Percentiles rank a stretch among this genome's conserved stretches.
Evolutionary conservation across 2,888 invertebrate genomes (phyloP).

Genomic region (Globia sparganii): DNA sequence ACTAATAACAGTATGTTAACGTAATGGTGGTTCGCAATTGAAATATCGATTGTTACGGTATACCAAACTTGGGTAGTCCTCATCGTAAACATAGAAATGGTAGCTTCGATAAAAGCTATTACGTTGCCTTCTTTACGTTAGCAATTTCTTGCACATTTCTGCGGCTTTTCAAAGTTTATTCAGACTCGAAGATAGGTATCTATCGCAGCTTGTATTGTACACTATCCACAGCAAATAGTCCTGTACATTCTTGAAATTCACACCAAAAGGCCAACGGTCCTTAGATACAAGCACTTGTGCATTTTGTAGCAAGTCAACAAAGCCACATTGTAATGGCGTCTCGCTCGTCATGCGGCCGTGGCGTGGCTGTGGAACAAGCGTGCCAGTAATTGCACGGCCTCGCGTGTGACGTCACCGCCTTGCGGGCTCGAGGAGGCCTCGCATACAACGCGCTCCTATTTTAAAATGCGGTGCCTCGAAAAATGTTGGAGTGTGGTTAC

Average conservation of each 20-base stretch:
- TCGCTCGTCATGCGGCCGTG: slow-evolving; percentile 9
- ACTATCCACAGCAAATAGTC: neutral
- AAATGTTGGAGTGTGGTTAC: slow-evolving; percentile 7
- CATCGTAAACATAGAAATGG: neutral
- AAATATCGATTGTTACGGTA: neutral
- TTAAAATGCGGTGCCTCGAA: slow-evolving; percentile 41
- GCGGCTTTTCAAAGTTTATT: neutral
- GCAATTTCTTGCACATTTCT: neutral
- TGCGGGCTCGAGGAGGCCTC: slow-evolving; percentile 20
- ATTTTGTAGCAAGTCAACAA: slow-evolving; percentile 17
- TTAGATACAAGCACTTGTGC: neutral
- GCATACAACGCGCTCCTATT: slow-evolving; percentile 30
- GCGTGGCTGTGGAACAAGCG: slow-evolving; percentile 48
- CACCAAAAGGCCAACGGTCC: neutral
- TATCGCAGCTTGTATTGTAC: neutral
- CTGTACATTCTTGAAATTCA: neutral
- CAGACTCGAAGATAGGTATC: neutral
- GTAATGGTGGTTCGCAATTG: slow-evolving; percentile 4
- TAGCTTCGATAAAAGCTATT: neutral
- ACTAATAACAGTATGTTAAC: slow-evolving; percentile 11
- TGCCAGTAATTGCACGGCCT: slow-evolving; percentile 56
- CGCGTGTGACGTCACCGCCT: slow-evolving; percentile 52
- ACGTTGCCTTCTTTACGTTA: too few species aligned
- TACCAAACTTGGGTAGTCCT: neutral
- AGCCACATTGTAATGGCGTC: slow-evolving; percentile 6